Base-by-base conservation (phyloP, 2,888 invertebrate species). In the Mycogona germanica region DNA sequence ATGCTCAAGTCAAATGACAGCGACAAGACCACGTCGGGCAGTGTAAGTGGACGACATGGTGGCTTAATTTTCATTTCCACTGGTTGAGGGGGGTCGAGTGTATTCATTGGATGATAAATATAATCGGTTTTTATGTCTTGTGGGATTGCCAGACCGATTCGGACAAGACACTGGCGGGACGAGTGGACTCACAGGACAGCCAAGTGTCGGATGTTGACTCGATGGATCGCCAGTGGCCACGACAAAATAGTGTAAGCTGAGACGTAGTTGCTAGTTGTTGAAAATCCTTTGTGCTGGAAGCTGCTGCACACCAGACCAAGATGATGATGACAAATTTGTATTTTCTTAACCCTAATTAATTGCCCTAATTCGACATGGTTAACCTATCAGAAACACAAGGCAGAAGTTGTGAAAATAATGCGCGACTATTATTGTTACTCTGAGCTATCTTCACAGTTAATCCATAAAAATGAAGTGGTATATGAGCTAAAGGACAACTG, bases 141-240 rank as follows among this genome's bases (percentile, higher is more conserved):
- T n/a, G n/a, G n/a, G n/a, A 44, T 32, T 41, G 23, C 28, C 37
- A 63, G 63, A 65, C 64, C 25, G 88, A 88, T 72, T 89, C 86
- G 0, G 87, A 87, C 72, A 75, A 83, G 59, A 85, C 84, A 9
- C 80, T 85, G 30, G 81, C 84, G 14, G 73, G 72, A 55, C 75
- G 87, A 48, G 78, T 85, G 3, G 86, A 87, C 67, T 84, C 83
- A n/a, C 84, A 86, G 66, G 87, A 88, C 65, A 81, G 81, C 64
- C 84, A 84, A 65, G 79, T 79, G 42, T 78, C 80, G 6, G 80
- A 81, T 61, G 76, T 77, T 7, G 80, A 58, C 51, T 51, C 52
- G 14, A 57, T 60, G 28, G 65, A 64, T 52, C 59, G 62, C 17
- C 53, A 60, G 30, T 73, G 72, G 70, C 72, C 71, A 52, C 63